Evolutionary conservation across 2,888 invertebrate species (phyloP).

Genomic region (Cephus pygmeus): DNA sequence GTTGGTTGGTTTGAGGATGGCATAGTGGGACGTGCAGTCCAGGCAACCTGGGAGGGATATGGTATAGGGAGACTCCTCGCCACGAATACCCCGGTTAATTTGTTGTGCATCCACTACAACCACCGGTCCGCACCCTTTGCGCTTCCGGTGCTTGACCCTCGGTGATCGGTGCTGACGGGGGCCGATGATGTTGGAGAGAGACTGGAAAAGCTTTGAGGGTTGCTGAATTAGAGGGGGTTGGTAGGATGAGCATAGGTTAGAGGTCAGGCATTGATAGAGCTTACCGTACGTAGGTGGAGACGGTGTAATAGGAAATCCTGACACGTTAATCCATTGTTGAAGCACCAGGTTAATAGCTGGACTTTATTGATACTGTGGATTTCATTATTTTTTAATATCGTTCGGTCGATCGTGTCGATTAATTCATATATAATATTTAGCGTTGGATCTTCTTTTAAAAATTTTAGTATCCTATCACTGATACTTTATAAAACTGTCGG

Average conservation of each 20-base stretch:
- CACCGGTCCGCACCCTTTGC: constrained; percentile 38
- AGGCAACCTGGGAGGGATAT: neutral
- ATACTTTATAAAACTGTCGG: neutral
- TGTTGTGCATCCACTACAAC: constrained; percentile 48
- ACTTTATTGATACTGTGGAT: too few species aligned
- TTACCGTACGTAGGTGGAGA: constrained; percentile 7
- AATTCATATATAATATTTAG: too few species aligned
- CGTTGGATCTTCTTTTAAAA: too few species aligned
- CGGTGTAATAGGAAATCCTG: neutral
- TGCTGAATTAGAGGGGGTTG: neutral
- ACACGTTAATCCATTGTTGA: too few species aligned
- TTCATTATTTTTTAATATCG: too few species aligned
- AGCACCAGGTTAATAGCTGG: too few species aligned
- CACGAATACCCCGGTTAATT: constrained; percentile 48
- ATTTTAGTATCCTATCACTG: too few species aligned
- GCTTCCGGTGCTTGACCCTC: constrained; percentile 61
- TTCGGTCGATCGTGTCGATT: too few species aligned
- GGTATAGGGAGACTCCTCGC: constrained; percentile 1
- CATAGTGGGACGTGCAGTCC: constrained; percentile 25
- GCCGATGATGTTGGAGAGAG: neutral
- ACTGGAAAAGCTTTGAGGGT: neutral
- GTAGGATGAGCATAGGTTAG: neutral
- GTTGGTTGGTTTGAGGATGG: constrained; percentile 34
- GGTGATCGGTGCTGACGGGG: constrained; percentile 33
- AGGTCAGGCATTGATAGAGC: constrained; percentile 49